Evolutionary conservation across 1,140 invertebrate genomes (phyloP).

Genomic region (Lamellibrachia luymesi): DNA sequence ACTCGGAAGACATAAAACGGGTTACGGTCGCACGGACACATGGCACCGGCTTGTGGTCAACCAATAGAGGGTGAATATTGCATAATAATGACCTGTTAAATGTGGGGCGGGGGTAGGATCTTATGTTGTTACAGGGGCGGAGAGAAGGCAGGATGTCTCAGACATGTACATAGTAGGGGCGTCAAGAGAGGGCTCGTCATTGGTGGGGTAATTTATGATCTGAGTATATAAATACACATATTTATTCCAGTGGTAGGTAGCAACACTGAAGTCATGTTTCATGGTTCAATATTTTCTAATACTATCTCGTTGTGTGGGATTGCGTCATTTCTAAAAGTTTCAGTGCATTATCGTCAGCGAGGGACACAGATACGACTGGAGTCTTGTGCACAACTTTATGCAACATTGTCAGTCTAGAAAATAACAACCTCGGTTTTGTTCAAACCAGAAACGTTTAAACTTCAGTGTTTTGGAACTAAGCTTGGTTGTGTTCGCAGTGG

Average conservation of each 20-base stretch:
- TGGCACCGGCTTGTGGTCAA: not conserved
- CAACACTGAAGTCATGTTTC: not conserved
- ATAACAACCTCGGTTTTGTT: not conserved
- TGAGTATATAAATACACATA: not conserved
- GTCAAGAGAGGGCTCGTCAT: not conserved
- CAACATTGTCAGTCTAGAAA: not conserved
- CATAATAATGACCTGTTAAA: conserved; percentile 1
- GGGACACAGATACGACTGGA: not conserved
- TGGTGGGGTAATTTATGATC: conserved; percentile 4
- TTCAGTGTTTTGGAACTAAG: not conserved
- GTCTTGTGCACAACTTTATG: not conserved
- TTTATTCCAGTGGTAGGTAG: not conserved
- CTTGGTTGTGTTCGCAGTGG: not conserved
- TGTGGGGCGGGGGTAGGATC: not conserved
- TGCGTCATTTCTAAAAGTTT: not conserved
- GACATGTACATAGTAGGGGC: not conserved
- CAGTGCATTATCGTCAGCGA: not conserved
- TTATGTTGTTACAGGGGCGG: not conserved
- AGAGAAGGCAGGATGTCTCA: not conserved
- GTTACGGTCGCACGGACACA: not conserved
- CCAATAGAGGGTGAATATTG: not conserved
- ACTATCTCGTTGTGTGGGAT: not conserved
- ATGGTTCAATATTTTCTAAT: conserved; percentile 1
- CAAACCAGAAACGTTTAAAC: not conserved
- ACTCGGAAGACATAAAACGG: not conserved